phyloP scores from a whole-genome alignment of 2,888 invertebrate genomes.

The Plusia festucae region DNA sequence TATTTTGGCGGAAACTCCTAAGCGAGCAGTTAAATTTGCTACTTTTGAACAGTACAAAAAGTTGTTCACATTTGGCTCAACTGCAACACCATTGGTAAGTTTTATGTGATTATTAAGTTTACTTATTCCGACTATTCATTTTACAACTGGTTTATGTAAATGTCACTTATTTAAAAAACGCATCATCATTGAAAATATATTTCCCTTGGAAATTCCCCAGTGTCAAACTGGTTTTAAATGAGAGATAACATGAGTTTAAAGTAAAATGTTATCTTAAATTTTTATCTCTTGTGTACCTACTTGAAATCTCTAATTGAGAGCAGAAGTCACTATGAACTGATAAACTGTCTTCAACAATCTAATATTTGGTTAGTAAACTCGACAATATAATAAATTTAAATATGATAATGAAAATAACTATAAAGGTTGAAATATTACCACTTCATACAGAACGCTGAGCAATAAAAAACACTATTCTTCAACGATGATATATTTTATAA shows the following conservation, averaged over 20 bases:
- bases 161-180: too few relatives aligned
- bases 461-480: too few relatives aligned
- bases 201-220: background rate
- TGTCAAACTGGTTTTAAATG: background rate
- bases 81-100: slow-evolving; percentile 93
- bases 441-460: too few relatives aligned
- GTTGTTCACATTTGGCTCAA: slow-evolving; percentile 94
- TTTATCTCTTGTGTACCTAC: slow-evolving; percentile 22
- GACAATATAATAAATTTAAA: too few relatives aligned
- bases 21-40: slow-evolving; percentile 97
- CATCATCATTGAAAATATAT: too few relatives aligned
- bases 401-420: background rate
- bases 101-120: slow-evolving; percentile 17
- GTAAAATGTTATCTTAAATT: slow-evolving; percentile 12
- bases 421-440: too few relatives aligned
- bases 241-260: background rate
- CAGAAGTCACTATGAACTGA: background rate
- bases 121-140: background rate
- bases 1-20: slow-evolving; percentile 97
- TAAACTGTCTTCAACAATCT: too few relatives aligned
- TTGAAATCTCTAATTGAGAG: background rate
- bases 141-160: too few relatives aligned
- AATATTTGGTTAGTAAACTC: too few relatives aligned
- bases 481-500: too few relatives aligned
- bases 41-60: slow-evolving; percentile 98